Conservation (phyloP, 2,888 invertebrate genomes). For the Baronia brevicornis region DNA sequence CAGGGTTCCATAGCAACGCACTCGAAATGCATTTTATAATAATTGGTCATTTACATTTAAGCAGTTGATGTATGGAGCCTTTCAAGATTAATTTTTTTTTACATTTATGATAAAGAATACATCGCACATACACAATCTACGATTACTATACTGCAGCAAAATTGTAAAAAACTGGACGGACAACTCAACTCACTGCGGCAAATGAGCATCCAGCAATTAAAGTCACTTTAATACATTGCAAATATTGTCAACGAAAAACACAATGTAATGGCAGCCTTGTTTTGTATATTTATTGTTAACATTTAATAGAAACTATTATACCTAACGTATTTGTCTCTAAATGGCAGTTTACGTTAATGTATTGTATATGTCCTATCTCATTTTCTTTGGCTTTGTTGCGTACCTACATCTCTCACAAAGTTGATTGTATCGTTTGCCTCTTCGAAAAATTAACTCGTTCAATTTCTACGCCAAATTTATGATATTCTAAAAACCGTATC, state of each 20-base stretch:
- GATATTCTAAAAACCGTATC: too few relatives aligned
- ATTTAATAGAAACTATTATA: slow-evolving; percentile 48
- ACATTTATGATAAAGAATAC: too few relatives aligned
- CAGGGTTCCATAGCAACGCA: too few relatives aligned
- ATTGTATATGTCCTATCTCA: slow-evolving; percentile 35
- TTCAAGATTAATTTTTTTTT: too few relatives aligned
- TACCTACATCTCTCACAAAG: too few relatives aligned
- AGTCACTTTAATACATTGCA: slow-evolving; percentile 28
- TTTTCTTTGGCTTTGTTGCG: slow-evolving; percentile 55
- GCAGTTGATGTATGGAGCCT: too few relatives aligned
- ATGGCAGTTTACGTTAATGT: slow-evolving; percentile 42
- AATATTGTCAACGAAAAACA: slow-evolving; percentile 37
- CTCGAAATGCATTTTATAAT: too few relatives aligned
- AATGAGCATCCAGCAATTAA: slow-evolving; percentile 69
- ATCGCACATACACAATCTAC: slow-evolving; percentile 17
- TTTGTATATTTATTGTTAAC: slow-evolving; percentile 32
- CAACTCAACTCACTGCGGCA: slow-evolving; percentile 72
- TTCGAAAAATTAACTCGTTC: too few relatives aligned
- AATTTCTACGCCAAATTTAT: too few relatives aligned
- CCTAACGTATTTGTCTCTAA: slow-evolving; percentile 31
- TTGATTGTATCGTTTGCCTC: too few relatives aligned
- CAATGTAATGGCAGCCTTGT: slow-evolving; percentile 56
- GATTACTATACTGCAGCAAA: slow-evolving; percentile 44
- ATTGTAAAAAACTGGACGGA: slow-evolving; percentile 73
- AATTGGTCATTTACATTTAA: too few relatives aligned